phyloP scores from a whole-genome alignment of 2,113 vertebrate genomes.

The Laterallus jamaicensis region DNA sequence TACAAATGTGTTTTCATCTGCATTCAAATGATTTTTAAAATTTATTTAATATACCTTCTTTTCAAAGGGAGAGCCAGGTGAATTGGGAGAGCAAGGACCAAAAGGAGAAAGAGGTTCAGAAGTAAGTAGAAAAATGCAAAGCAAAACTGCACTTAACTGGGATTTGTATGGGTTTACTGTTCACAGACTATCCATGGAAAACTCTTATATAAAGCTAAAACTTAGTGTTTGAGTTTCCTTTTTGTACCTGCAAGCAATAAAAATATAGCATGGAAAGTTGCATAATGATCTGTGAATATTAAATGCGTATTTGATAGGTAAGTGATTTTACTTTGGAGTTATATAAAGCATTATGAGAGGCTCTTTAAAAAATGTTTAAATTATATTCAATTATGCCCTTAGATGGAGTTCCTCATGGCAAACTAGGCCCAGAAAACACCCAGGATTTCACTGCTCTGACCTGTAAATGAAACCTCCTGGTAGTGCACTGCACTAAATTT shows the following conservation, averaged over 20 bases:
- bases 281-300: background rate
- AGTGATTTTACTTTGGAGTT: background rate
- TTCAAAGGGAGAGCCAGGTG: slow-evolving; percentile 86
- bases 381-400: background rate
- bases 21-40: background rate
- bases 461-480: background rate
- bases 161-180: background rate
- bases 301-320: background rate
- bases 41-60: slow-evolving; percentile 40
- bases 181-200: background rate
- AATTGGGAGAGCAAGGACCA: slow-evolving; percentile 80
- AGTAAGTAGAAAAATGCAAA: slow-evolving; percentile 77
- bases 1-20: background rate
- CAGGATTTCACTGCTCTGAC: background rate
- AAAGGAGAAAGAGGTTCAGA: slow-evolving; percentile 85
- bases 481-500: background rate
- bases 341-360: background rate
- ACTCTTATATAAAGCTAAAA: background rate
- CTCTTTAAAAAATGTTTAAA: background rate
- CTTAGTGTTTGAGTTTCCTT: background rate
- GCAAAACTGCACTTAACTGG: background rate
- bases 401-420: background rate
- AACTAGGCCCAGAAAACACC: background rate
- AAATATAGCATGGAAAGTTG: background rate
- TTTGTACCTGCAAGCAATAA: background rate